Base-by-base conservation (phyloP, 2,113 vertebrate genomes). In the Crocuta crocuta region DNA sequence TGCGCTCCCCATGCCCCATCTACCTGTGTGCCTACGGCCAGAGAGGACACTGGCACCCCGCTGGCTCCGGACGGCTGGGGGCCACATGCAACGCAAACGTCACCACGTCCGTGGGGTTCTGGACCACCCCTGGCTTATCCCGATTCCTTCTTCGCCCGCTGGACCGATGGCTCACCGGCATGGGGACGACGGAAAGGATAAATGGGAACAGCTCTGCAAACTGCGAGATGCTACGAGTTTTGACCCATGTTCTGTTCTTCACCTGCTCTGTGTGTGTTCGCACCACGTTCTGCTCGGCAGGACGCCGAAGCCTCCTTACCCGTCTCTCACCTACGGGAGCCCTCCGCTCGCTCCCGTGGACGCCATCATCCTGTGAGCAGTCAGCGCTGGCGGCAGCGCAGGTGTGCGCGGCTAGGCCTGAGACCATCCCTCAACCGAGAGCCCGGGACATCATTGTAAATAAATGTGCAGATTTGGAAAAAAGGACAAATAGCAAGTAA, bases 401-500 rank as follows among this genome's bases (percentile, higher is more conserved):
- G 12, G 26, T 74, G 65, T 26, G 11, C 65, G 94, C 2, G 3
- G 63, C 94, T 58, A 39, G 81, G 96, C 94, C 63, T 50, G 23
- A 92, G 94, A 91, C 71, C n/a, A 11, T 9, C 2, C 93, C 55
- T 87, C 82, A 21, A 7, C 0, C 0, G 33, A 91, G 33, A 78
- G 48, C 23, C 5, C 55, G 43, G 97, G 94, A 87, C 55, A 24
- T 63, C 94, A 70, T 85, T 96, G 89, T 82, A 81, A 97, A 92
- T 95, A 98, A 97, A 74, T 0, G 7, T 68, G 85, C 80, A 92
- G 95, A 80, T 0, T 85, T 89, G 93, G 39, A 83, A 97, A 97
- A 97, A 98, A 98, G 96, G 97, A 58, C 45, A 98, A 98, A 73
- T 92, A 68, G 8, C 79, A 91, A 81, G 55, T 97, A 98, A 98